A percentile compares a stretch with the other conserved stretches of the same genome.
phyloP scores from a whole-genome alignment of 2,113 vertebrate species.

The Zosterops borbonicus region DNA sequence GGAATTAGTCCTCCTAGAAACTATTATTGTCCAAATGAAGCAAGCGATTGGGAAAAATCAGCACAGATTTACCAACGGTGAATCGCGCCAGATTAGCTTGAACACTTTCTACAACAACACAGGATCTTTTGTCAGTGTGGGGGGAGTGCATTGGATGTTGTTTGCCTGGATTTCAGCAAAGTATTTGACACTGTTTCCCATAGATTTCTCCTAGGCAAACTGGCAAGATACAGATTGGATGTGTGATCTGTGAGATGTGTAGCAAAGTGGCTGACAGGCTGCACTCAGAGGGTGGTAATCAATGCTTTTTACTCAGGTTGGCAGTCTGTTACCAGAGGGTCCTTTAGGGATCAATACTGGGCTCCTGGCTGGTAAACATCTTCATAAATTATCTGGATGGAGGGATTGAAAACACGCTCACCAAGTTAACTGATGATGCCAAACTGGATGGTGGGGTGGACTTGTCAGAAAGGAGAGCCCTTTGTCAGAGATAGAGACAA shows the following conservation, averaged over 20 bases:
- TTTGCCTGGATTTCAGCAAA: not conserved
- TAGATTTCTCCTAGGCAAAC: not conserved
- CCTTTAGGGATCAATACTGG: not conserved
- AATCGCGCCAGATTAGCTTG: not conserved
- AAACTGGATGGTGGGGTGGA: not conserved
- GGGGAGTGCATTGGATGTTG: not conserved
- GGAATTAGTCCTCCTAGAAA: not conserved
- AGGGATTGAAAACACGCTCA: not conserved
- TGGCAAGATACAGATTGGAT: not conserved
- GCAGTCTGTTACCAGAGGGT: not conserved
- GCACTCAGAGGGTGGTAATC: not conserved
- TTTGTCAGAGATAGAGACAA: not conserved
- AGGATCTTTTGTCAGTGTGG: accelerated
- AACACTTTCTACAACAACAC: not conserved
- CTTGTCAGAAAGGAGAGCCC: not conserved
- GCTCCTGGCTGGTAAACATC: not conserved
- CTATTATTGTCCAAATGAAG: not conserved
- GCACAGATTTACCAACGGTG: not conserved
- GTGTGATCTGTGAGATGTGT: not conserved
- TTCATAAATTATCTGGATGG: not conserved
- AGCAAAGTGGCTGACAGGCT: not conserved
- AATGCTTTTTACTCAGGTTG: not conserved
- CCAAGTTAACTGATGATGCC: not conserved
- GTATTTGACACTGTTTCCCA: not conserved
- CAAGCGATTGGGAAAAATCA: not conserved